Percentiles rank a stretch among this genome's conserved stretches.
Conservation (phyloP, 1,140 invertebrate species). For the Diachasma alloeum region DNA sequence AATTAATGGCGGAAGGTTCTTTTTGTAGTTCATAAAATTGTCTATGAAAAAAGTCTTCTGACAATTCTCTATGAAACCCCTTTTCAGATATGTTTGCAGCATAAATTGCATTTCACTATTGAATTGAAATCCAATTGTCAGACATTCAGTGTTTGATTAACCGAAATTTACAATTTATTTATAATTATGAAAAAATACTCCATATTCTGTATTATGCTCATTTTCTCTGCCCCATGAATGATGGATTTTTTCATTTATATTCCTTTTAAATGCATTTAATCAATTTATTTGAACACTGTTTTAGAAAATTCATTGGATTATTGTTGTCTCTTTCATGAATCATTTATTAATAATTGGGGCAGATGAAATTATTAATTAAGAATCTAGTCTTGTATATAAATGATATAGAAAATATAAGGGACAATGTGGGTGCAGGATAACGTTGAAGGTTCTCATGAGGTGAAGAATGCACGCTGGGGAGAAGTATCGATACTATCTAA, state of each 20-base stretch:
- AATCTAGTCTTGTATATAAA: slow-evolving; percentile 29
- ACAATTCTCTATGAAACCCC: no score
- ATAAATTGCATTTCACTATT: not conserved
- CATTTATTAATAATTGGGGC: not conserved
- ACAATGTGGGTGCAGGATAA: not conserved
- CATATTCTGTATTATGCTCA: slow-evolving; percentile 36
- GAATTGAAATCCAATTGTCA: not conserved
- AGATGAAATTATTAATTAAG: slow-evolving; percentile 30
- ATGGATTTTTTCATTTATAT: not conserved
- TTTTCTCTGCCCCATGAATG: slow-evolving; percentile 19
- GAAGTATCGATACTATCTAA: not conserved
- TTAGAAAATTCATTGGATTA: not conserved
- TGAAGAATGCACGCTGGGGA: not conserved
- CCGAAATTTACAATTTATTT: slow-evolving; percentile 17
- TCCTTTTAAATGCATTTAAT: not conserved
- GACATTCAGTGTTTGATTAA: not conserved
- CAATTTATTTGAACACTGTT: not conserved
- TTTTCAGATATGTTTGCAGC: no score
- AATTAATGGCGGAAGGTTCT: no score
- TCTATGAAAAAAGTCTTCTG: no score
- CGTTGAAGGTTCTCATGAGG: not conserved
- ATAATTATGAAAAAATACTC: slow-evolving; percentile 38
- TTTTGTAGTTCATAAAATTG: no score
- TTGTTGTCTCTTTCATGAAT: not conserved
- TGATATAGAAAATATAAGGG: not conserved